Evolutionary conservation across 1,140 invertebrate genomes (phyloP).

Genomic region (Arion vulgaris): DNA sequence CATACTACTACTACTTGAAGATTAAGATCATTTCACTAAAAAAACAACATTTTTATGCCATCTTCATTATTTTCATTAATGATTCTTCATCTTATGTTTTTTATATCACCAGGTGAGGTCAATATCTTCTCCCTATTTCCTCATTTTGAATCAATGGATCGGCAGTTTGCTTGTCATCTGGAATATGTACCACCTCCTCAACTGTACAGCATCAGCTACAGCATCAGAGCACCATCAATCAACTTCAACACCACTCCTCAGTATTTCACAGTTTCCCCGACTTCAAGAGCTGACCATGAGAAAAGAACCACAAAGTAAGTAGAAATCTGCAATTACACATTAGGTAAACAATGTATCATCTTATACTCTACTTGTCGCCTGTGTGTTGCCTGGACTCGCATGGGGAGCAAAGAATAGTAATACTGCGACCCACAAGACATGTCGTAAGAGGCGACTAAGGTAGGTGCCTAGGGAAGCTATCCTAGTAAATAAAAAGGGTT

Average conservation of each 20-base stretch:
- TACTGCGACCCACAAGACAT: too few species aligned
- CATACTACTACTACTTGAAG: too few species aligned
- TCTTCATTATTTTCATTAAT: neutral
- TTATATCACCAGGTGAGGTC: constrained; percentile 54
- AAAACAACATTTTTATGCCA: neutral
- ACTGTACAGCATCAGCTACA: constrained; percentile 62
- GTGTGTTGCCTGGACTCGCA: too few species aligned
- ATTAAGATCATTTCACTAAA: too few species aligned
- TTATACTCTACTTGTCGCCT: too few species aligned
- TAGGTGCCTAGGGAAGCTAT: too few species aligned
- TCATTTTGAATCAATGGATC: constrained; percentile 51
- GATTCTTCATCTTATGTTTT: neutral
- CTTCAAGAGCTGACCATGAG: constrained; percentile 44
- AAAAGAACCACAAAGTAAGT: constrained; percentile 14
- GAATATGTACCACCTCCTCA: constrained; percentile 51
- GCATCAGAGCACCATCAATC: constrained; percentile 51
- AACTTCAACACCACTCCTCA: constrained; percentile 49
- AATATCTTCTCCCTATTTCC: constrained; percentile 62
- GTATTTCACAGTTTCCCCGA: constrained; percentile 43
- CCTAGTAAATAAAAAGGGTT: too few species aligned
- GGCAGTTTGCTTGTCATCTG: constrained; percentile 60
- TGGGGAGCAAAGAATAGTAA: too few species aligned
- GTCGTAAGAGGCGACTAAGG: too few species aligned
- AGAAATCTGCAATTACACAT: neutral
- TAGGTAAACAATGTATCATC: too few species aligned